Evolutionary conservation across 1,140 invertebrate species (phyloP).

Genomic region (Drosophila guanche): DNA sequence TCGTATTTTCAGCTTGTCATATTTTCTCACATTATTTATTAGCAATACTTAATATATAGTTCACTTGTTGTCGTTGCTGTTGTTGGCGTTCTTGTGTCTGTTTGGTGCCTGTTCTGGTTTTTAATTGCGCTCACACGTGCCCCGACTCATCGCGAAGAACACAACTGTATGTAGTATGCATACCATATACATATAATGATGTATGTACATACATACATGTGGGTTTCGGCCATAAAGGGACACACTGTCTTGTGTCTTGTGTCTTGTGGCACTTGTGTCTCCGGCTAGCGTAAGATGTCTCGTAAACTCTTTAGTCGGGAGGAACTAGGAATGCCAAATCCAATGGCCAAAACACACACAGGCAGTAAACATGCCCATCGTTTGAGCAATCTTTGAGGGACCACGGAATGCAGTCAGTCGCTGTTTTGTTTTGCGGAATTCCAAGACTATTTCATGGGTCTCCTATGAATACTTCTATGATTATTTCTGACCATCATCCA

Average conservation of each 20-base stretch:
- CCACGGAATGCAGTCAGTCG: no score
- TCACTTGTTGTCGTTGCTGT: constrained; percentile 9
- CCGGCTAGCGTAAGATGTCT: constrained; percentile 17
- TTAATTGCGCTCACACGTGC: constrained; percentile 78
- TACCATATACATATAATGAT: constrained; percentile 60
- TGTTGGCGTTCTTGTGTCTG: constrained; percentile 1
- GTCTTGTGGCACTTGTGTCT: constrained; percentile 1
- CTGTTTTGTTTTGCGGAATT: no score
- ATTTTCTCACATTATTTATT: constrained; percentile 72
- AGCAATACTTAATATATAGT: constrained; percentile 77
- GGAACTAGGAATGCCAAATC: no score
- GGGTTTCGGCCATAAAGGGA: constrained; percentile 71
- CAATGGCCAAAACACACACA: no score
- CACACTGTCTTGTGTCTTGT: not conserved
- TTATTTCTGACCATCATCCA: no score
- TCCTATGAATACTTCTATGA: no score
- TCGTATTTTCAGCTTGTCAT: constrained; percentile 53
- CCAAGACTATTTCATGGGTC: no score
- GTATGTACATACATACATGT: constrained; percentile 40
- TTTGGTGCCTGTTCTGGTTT: constrained; percentile 30
- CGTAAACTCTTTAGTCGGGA: no score
- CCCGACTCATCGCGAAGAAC: constrained; percentile 33
- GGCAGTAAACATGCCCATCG: no score
- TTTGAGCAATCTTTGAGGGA: no score
- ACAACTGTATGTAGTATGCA: constrained; percentile 20